phyloP scores from a whole-genome alignment of 2,113 vertebrate species.

The Macrotis lagotis region DNA sequence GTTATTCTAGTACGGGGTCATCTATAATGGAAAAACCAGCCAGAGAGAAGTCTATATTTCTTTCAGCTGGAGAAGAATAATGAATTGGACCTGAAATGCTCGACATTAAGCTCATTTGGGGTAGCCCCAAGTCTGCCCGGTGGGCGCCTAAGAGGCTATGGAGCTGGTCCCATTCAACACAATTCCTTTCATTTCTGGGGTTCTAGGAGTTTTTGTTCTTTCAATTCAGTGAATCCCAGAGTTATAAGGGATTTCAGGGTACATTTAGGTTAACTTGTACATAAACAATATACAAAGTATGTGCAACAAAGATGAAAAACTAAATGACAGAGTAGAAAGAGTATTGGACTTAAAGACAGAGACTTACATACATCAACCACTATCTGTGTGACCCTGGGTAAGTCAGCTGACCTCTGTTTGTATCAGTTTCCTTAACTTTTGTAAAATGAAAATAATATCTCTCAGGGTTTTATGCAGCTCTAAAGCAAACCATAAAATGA shows the following conservation, averaged over 20 bases:
- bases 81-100: slow-evolving; percentile 47
- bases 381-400: neutral
- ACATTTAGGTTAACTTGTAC: neutral
- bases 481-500: neutral
- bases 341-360: neutral
- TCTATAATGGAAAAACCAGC: slow-evolving; percentile 49
- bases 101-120: neutral
- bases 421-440: neutral
- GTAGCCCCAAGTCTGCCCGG: neutral
- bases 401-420: neutral
- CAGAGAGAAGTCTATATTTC: slow-evolving; percentile 39
- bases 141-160: neutral
- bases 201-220: neutral
- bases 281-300: neutral
- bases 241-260: neutral
- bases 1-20: neutral
- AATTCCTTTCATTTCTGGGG: neutral
- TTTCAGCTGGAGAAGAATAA: slow-evolving; percentile 29
- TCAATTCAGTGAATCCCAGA: neutral
- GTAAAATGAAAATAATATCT: neutral
- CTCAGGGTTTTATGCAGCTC: neutral
- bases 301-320: neutral
- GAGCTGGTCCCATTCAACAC: rapidly evolving
- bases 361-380: neutral
- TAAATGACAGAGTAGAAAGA: neutral